Percentiles rank a stretch among this genome's conserved stretches.
phyloP scores from a whole-genome alignment of 2,797 vertebrate genomes.

The Sparus aurata region DNA sequence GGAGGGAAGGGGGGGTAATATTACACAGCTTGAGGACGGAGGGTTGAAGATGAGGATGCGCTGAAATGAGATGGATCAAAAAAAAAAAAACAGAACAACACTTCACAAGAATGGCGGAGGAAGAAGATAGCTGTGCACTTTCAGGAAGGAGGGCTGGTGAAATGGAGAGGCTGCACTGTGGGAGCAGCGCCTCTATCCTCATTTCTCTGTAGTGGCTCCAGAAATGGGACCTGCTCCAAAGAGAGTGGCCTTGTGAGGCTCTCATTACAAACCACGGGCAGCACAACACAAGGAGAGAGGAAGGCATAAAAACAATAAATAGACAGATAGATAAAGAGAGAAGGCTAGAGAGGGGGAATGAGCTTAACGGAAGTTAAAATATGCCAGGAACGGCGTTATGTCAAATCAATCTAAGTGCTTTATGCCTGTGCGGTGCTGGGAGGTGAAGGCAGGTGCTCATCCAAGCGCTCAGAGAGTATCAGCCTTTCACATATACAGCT shows the following conservation, averaged over 20 bases:
- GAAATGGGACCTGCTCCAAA: conserved; percentile 49
- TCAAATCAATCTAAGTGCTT: conserved; percentile 54
- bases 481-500: conserved; percentile 24
- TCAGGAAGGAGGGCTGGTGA: conserved; percentile 1
- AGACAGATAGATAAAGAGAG: conserved; percentile 24
- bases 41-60: conserved; percentile 18
- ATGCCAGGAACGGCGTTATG: conserved; percentile 36
- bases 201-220: conserved; percentile 29
- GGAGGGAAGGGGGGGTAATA: neutral
- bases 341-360: conserved; percentile 5
- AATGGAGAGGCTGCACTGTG: conserved; percentile 8
- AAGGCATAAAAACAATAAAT: neutral
- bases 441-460: conserved; percentile 52
- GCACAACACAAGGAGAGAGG: conserved; percentile 5
- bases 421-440: conserved; percentile 16
- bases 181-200: conserved; percentile 27
- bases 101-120: neutral
- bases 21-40: conserved; percentile 16
- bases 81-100: neutral
- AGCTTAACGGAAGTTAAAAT: conserved; percentile 47
- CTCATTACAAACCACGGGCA: conserved; percentile 38
- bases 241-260: conserved; percentile 43
- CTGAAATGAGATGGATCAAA: conserved; percentile 17
- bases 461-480: conserved; percentile 23
- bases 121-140: conserved; percentile 10